Conservation (phyloP, 2,797 vertebrate species). For the Bothrops alternatus region DNA sequence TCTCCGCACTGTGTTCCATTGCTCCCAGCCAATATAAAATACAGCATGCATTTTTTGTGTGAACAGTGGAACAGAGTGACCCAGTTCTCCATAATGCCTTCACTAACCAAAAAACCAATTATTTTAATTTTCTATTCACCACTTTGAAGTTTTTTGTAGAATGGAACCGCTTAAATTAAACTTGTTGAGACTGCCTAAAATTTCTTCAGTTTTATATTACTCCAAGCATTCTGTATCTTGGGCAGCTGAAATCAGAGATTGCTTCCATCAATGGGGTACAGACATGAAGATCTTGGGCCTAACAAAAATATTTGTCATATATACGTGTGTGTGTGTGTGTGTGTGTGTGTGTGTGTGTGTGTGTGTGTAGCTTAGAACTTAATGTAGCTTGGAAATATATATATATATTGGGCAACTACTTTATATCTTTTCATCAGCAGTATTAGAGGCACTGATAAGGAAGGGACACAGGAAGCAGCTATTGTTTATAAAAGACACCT, state of each 20-base stretch:
- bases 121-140: conserved; percentile 43
- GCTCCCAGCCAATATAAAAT: neutral
- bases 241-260: conserved; percentile 31
- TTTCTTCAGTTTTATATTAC: conserved; percentile 38
- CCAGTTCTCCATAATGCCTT: neutral
- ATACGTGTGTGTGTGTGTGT: too few relatives aligned
- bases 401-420: neutral
- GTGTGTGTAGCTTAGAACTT: too few relatives aligned
- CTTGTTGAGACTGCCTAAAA: conserved; percentile 27
- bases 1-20: neutral
- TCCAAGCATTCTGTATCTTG: conserved; percentile 24
- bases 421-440: neutral
- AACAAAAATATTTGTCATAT: too few relatives aligned
- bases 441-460: neutral
- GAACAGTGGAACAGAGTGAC: neutral
- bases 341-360: too few relatives aligned
- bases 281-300: neutral
- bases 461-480: neutral
- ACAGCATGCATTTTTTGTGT: conserved; percentile 16
- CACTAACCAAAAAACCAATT: conserved; percentile 9
- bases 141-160: conserved; percentile 33
- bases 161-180: conserved; percentile 58
- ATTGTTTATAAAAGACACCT: neutral
- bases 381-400: too few relatives aligned
- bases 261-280: neutral